These are phyloP conservation scores for Coregonus suidteri DNA, from an alignment of 2,797 vertebrate genomes.

Conservation along the genomic window DNA sequence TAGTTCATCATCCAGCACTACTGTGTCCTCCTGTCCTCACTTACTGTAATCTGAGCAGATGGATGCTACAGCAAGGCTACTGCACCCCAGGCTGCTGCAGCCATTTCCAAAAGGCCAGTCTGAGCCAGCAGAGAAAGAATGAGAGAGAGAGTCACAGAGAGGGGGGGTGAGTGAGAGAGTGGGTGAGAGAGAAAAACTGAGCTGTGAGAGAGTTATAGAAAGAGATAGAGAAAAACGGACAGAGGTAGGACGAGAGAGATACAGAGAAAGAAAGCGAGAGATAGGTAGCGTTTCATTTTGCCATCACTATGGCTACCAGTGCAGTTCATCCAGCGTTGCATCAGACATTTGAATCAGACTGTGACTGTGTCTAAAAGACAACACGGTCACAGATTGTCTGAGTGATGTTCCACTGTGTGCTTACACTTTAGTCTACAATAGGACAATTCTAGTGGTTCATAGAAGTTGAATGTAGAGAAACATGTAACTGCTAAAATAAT, in stretches of 20 bases:
- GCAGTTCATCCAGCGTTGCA: slow-evolving; percentile 29
- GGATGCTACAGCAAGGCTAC: slow-evolving; percentile 56
- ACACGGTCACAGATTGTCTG: slow-evolving; percentile 43
- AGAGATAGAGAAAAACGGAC: background rate
- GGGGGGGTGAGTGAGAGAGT: slow-evolving; percentile 30
- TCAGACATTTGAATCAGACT: slow-evolving; percentile 47
- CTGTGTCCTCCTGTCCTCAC: slow-evolving; percentile 55
- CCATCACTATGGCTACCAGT: slow-evolving; percentile 60
- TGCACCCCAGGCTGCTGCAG: slow-evolving; percentile 59
- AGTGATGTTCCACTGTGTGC: slow-evolving; percentile 45
- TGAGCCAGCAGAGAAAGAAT: slow-evolving; percentile 46
- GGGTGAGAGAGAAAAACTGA: slow-evolving; percentile 39
- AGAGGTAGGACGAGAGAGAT: background rate
- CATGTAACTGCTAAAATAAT: background rate
- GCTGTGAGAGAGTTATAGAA: slow-evolving; percentile 47
- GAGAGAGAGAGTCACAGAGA: slow-evolving; percentile 41
- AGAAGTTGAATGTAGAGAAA: background rate
- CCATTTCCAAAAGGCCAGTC: slow-evolving; percentile 67
- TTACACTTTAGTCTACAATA: background rate
- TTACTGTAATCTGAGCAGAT: slow-evolving; percentile 63
- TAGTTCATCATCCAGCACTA: slow-evolving; percentile 35
- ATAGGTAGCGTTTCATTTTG: slow-evolving; percentile 48
- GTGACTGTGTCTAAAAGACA: slow-evolving; percentile 43
- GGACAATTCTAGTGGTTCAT: background rate
- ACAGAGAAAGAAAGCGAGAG: slow-evolving; percentile 44